Evolutionary conservation across 2,113 vertebrate genomes (phyloP).

Genomic region (Antechinus flavipes): DNA sequence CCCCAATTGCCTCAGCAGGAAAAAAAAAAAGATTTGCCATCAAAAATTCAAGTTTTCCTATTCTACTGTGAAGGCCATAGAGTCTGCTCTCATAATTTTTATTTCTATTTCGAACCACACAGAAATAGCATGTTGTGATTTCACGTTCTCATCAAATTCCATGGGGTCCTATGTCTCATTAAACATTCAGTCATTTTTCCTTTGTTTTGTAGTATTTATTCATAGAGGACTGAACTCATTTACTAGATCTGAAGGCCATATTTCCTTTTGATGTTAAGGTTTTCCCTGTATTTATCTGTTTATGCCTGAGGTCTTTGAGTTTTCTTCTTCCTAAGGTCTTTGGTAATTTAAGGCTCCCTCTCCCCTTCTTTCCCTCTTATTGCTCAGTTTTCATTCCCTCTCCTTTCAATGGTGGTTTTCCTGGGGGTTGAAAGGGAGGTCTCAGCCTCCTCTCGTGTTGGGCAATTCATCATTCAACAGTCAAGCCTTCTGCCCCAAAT

Average conservation of each 20-base stretch:
- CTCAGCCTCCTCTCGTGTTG: neutral
- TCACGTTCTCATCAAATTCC: neutral
- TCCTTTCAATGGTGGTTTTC: neutral
- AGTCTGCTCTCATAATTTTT: neutral
- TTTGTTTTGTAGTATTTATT: neutral
- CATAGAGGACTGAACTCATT: neutral
- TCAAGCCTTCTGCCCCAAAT: neutral
- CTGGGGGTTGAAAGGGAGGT: neutral
- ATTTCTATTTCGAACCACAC: neutral
- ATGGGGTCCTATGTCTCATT: neutral
- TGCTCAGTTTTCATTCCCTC: neutral
- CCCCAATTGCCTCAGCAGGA: no score
- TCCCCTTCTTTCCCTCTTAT: neutral
- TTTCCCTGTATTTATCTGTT: neutral
- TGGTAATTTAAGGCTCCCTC: neutral
- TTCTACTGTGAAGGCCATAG: neutral
- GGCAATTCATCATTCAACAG: neutral
- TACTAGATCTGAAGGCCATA: neutral
- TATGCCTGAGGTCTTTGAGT: neutral
- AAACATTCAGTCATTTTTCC: neutral
- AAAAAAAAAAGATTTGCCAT: neutral
- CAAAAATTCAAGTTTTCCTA: neutral
- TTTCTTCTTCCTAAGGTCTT: neutral
- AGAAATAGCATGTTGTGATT: neutral
- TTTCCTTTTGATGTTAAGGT: neutral